Evolutionary conservation across 2,888 invertebrate species (phyloP), one percentile per base, ranked within the genome.

Genomic region (Hipparchia semele): DNA sequence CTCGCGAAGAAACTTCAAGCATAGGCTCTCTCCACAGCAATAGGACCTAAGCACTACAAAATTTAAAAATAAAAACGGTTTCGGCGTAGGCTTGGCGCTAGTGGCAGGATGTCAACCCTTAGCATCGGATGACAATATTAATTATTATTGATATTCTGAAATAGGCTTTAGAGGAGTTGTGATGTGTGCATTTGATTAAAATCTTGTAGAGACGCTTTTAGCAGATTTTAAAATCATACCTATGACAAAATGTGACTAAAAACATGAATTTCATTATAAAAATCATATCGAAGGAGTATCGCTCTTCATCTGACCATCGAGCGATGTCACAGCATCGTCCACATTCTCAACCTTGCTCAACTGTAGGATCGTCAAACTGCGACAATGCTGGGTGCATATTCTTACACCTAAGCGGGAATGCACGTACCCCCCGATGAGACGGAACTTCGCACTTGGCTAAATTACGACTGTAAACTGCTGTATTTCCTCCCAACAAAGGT

Each of bases 381-480:
- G 33, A 12, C 53, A 83, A 83, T 82, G 80, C 81, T 81, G 77
- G 77, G 84, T 86, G 83, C 86, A 88, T 88, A 87, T 88, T 87
- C 87, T 89, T 87, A 88, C 90, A 90, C 89, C 89, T 89, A 84
- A 84, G 84, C 85, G 78, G 86, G 90, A 87, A 89, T 90, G 88
- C 84, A 79, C 82, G 84, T 90, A 89, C 92, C 92, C 92, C 93
- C 93, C 84, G 92, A 89, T 89, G 93, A 88, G 92, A 91, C 86
- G 89, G 90, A 88, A 93, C 90, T 92, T 92, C 90, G 87, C 93
- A 92, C 92, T 89, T 92, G 87, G 89, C 87, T 90, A 91, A 92
- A 92, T 92, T 90, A 92, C 90, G 90, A 87, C 86, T 84, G 83
- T 82, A 82, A 86, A 81, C 80, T 77, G 80, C 79, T 82, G 83